Base-by-base conservation (phyloP, 2,888 invertebrate genomes). In the Nemoura dubitans region DNA sequence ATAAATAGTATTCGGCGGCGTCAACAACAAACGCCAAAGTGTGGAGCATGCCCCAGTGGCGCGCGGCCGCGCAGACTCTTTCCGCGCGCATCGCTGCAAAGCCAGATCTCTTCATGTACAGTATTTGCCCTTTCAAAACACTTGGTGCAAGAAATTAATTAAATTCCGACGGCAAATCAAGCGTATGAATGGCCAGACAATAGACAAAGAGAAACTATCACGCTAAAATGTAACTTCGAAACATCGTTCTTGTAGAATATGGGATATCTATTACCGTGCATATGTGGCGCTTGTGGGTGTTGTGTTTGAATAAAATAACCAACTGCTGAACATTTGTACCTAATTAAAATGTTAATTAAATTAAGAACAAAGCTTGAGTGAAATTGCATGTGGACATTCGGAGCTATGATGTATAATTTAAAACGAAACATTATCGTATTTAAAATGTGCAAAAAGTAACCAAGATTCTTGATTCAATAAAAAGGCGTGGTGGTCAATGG, bases 131-230 rank as follows among this genome's bases (percentile, higher is more conserved):
- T 28, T 78, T 78, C 78, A 78, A 78, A 59, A 78, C 28, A 78
- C 78, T 78, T 78, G 78, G n/a, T 78, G 78, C 78, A 78, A 78
- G 78, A 78, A 59, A 78, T 78, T 78, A 78, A 78, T 78, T 78
- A 78, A 14, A 78, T 78, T 78, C 78, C 78, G 10, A 27, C 78
- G 78, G 26, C 28, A 78, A 78, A 78, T 78, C 78, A 78, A 78
- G 78, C 78, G 78, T 26, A 28, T 78, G 14, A 78, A 78, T 27
- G 25, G 59, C 21, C 21, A 59, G 59, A 59, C 59, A 59, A 59
- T 21, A 59, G 2, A 59, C 59, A 59, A 59, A 59, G 59, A 21
- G 59, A 59, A 59, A 59, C 59, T 59, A 59, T 59, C 59, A 14
- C 7, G 78, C 78, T 78, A 28, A 78, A 78, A 78, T 26, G 78